Conservation (phyloP, 1,140 invertebrate species). For the Drosophila tani region DNA sequence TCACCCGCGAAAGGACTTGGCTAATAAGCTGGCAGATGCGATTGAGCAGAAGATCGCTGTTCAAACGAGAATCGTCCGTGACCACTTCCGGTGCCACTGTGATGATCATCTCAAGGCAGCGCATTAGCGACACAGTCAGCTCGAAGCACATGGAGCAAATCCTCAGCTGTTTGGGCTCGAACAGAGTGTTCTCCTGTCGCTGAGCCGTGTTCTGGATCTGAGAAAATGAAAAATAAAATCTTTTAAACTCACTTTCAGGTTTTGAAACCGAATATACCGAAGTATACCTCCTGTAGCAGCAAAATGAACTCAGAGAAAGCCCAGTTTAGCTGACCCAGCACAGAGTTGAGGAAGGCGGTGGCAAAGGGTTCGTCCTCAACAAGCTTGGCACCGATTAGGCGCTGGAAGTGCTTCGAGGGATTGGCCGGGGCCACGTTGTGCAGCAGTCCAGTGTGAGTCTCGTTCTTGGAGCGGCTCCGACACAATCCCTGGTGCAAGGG, state of each 20-base stretch:
- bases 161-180: slow-evolving; percentile 92
- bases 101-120: slow-evolving; percentile 93
- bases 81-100: slow-evolving; percentile 88
- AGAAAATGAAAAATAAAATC: slow-evolving; percentile 11
- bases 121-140: slow-evolving; percentile 89
- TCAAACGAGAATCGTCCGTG: slow-evolving; percentile 86
- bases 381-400: slow-evolving; percentile 85
- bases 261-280: background rate
- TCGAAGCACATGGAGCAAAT: slow-evolving; percentile 94
- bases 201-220: slow-evolving; percentile 89
- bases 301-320: slow-evolving; percentile 95
- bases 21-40: slow-evolving; percentile 90
- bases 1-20: slow-evolving; percentile 90
- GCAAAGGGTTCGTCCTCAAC: slow-evolving; percentile 85
- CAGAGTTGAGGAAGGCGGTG: slow-evolving; percentile 90
- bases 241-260: background rate
- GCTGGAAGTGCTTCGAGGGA: slow-evolving; percentile 80
- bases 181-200: slow-evolving; percentile 85
- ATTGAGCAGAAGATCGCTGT: slow-evolving; percentile 88
- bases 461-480: slow-evolving; percentile 80
- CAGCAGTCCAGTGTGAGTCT: slow-evolving; percentile 81
- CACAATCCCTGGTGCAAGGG: slow-evolving; percentile 70
- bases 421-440: slow-evolving; percentile 82
- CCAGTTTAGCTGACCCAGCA: slow-evolving; percentile 95
- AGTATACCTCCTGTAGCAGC: slow-evolving; percentile 92